phyloP scores from a whole-genome alignment of 2,888 invertebrate genomes.

The Drosophila robusta region DNA sequence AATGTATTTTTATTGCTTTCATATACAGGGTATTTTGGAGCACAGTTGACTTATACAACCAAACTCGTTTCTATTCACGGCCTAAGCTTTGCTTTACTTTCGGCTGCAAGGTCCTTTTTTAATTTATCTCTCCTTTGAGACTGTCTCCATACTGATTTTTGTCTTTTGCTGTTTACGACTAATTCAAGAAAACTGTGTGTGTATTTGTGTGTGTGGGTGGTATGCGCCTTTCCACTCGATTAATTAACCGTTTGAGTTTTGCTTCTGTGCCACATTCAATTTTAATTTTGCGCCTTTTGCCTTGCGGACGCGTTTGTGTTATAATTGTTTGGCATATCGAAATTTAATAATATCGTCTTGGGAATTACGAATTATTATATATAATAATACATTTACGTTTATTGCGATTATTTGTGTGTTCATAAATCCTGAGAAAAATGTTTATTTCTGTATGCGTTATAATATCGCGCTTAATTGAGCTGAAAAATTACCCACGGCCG shows the following conservation, averaged over 20 bases:
- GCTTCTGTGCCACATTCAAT: slow-evolving; percentile 38
- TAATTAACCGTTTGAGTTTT: slow-evolving; percentile 60
- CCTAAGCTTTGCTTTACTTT: slow-evolving; percentile 19
- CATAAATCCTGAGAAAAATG: not conserved
- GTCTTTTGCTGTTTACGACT: slow-evolving; percentile 58
- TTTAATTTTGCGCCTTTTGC: slow-evolving; percentile 40
- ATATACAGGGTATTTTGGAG: slow-evolving; percentile 8
- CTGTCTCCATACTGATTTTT: slow-evolving; percentile 50
- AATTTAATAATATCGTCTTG: slow-evolving; percentile 30
- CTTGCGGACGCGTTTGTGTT: slow-evolving; percentile 5
- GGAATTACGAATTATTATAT: not conserved
- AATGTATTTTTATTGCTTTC: too few relatives aligned
- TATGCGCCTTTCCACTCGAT: slow-evolving; percentile 64
- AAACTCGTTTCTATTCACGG: not conserved
- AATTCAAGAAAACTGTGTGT: slow-evolving; percentile 43
- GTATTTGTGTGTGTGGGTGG: slow-evolving; percentile 7
- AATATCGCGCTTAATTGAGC: slow-evolving; percentile 55
- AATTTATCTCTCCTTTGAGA: slow-evolving; percentile 33
- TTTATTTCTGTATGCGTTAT: slow-evolving; percentile 23
- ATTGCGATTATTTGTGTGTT: slow-evolving; percentile 10
- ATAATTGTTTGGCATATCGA: slow-evolving; percentile 16
- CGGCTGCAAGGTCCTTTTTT: slow-evolving; percentile 3
- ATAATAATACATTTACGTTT: not conserved
- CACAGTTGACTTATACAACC: not conserved
- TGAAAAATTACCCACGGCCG: slow-evolving; percentile 44